These are phyloP conservation scores for Oreochromis spilurus DNA, from an alignment of 2,113 vertebrate genomes.

Conservation along the genomic window DNA sequence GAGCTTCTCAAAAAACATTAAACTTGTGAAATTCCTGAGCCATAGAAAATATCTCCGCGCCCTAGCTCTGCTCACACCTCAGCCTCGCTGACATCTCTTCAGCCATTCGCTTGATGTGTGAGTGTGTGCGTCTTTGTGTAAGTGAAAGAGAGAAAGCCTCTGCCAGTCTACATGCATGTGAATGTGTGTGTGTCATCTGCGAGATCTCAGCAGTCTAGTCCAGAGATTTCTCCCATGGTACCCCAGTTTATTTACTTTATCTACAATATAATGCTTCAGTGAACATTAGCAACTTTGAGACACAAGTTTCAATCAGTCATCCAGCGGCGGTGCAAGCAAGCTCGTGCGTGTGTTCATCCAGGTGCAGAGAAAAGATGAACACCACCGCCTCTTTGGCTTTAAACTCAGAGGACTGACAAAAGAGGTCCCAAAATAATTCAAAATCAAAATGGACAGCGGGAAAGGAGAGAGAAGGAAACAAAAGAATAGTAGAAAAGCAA, in stretches of 20 bases:
- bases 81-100: conserved; percentile 43
- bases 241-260: conserved; percentile 97
- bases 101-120: conserved; percentile 4
- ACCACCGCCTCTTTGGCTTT: conserved; percentile 6
- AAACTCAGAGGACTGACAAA: conserved; percentile 43
- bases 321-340: conserved; percentile 63
- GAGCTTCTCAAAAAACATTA: conserved; percentile 72
- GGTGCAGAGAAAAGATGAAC: conserved; percentile 61
- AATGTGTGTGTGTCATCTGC: conserved; percentile 54
- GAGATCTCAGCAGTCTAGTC: conserved; percentile 86
- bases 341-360: conserved; percentile 52
- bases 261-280: conserved; percentile 96
- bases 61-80: conserved; percentile 35
- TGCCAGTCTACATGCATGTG: background rate
- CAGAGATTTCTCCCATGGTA: conserved; percentile 84
- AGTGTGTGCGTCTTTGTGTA: conserved; percentile 1
- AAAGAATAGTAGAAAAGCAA: conserved; percentile 10
- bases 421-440: conserved; percentile 54
- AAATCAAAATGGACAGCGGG: conserved; percentile 52
- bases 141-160: background rate
- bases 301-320: conserved; percentile 86
- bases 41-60: conserved; percentile 51
- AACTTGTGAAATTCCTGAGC: conserved; percentile 69
- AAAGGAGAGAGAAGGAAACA: conserved; percentile 18
- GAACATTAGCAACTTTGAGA: conserved; percentile 89